Evolutionary conservation across 2,113 vertebrate species (phyloP).

Genomic region (Thinocorus orbignyianus): DNA sequence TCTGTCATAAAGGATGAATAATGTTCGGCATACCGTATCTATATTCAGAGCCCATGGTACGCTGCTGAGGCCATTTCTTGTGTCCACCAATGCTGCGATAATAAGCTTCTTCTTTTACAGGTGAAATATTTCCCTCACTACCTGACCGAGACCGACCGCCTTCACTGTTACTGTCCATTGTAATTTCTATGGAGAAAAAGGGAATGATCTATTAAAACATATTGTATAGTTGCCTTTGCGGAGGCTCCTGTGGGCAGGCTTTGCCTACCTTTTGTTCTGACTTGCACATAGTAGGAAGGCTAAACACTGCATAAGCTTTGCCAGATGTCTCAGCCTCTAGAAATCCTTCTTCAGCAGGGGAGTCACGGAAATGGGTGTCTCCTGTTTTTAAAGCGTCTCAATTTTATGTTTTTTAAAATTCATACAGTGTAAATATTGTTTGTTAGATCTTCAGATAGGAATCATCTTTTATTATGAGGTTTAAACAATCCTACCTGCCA

Average conservation of each 20-base stretch:
- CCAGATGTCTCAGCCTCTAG: neutral
- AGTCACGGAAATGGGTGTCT: neutral
- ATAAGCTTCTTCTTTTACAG: conserved; percentile 88
- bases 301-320: neutral
- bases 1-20: conserved; percentile 55
- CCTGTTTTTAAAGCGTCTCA: neutral
- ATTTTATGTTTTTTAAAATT: neutral
- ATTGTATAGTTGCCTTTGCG: neutral
- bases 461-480: neutral
- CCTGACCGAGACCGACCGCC: conserved; percentile 73
- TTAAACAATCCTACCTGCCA: conserved; percentile 38
- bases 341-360: neutral
- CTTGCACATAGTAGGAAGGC: neutral
- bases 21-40: conserved; percentile 82
- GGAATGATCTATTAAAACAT: conserved; percentile 67
- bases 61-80: conserved; percentile 83
- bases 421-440: neutral
- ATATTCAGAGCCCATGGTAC: conserved; percentile 81
- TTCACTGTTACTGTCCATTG: conserved; percentile 94
- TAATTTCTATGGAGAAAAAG: conserved; percentile 87
- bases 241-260: conserved; percentile 3
- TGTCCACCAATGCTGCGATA: conserved; percentile 86
- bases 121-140: conserved; percentile 90
- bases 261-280: neutral
- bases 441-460: neutral